Base-by-base conservation (phyloP, 2,888 invertebrate genomes). In the Suillia variegata region DNA sequence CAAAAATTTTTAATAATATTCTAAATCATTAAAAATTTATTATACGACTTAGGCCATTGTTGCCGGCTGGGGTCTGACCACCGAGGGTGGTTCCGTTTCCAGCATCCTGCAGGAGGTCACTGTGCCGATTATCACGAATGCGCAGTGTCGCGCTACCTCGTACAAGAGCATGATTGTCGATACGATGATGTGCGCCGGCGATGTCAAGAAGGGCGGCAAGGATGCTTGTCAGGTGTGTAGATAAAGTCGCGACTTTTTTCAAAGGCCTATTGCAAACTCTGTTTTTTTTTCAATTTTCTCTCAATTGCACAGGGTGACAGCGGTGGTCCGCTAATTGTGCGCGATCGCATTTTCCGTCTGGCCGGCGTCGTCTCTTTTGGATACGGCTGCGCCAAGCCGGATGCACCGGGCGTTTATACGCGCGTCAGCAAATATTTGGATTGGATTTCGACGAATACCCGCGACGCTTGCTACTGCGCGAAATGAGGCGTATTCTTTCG, bases 161-260 rank as follows among this genome's bases (percentile, higher is more conserved):
- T 81, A 81, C 55, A 73, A 69, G 49, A 58, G 65, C 15, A 76
- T 77, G 73, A 80, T 81, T 50, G 70, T 75, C 22, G 75, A 75
- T n/a, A 73, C 76, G 0, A 80, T 81, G 81, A 34, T 81, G 20
- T 81, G 81, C 62, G 81, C 81, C 1, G 81, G 81, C 13, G 70
- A 70, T 48, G 70, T 79, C 2, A 49, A 67, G 10, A 64, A 67
- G 12, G 81, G 81, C 22, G 80, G 80, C 33, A 73, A 67, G 56
- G 81, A 81, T 69, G 78, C 81, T 34, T 81, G 81, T 59, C 81
- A 81, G 74, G 81, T 80, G 38, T 5, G 38, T n/a, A 12, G 6
- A 6, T 31, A 5, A n/a, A 22, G 17, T 8, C 17, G 6, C 31
- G 6, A 8, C 31, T 31, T 8, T 31, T 12, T 31, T 8, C 33